These are phyloP conservation scores for Limenitis camilla DNA, from an alignment of 2,888 invertebrate genomes.

Conservation along the genomic window DNA sequence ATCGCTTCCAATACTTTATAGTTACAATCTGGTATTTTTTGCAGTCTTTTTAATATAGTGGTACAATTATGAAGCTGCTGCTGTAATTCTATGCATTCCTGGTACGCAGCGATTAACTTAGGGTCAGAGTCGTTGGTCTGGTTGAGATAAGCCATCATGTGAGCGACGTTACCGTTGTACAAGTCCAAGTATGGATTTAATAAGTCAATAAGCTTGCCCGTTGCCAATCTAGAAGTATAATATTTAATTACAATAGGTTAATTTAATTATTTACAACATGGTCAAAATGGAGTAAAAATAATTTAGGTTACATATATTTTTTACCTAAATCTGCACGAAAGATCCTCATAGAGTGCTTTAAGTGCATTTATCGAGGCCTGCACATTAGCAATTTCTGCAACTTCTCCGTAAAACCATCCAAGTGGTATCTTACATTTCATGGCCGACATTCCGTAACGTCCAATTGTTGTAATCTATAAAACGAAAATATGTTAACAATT, in stretches of 20 bases:
- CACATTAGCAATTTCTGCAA: conserved; percentile 82
- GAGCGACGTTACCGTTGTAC: conserved; percentile 87
- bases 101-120: conserved; percentile 59
- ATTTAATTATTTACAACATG: not conserved
- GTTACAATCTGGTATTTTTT: conserved; percentile 68
- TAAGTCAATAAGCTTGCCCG: conserved; percentile 86
- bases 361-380: conserved; percentile 61
- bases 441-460: conserved; percentile 92
- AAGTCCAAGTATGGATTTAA: conserved; percentile 84
- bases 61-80: conserved; percentile 90
- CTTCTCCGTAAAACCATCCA: conserved; percentile 95
- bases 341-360: conserved; percentile 59
- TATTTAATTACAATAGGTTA: not conserved
- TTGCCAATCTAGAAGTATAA: conserved; percentile 82
- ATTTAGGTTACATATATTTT: not conserved
- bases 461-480: conserved; percentile 88
- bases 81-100: conserved; percentile 92
- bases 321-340: conserved; percentile 63
- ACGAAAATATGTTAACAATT: conserved; percentile 14
- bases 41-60: conserved; percentile 83
- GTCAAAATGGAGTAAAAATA: not conserved
- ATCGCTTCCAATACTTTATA: conserved; percentile 47
- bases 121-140: conserved; percentile 77
- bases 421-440: conserved; percentile 92
- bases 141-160: conserved; percentile 88